Evolutionary conservation across 2,113 vertebrate genomes (phyloP), one percentile per base, ranked within the genome.

Genomic region (Corythornis cristatus): DNA sequence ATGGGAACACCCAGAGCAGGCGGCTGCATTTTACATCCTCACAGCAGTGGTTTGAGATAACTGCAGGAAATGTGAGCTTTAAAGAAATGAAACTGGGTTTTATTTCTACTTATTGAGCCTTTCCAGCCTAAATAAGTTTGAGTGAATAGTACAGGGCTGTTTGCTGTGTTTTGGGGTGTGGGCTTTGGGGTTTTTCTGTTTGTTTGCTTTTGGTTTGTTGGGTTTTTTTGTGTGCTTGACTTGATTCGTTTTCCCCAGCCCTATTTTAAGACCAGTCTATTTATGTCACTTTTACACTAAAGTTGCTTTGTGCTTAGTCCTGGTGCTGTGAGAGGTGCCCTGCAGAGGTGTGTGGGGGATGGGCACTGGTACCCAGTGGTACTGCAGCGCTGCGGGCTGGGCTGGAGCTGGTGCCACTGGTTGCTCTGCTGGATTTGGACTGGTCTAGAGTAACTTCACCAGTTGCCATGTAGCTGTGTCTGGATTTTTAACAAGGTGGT

Each of bases 1-100:
- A 92, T 93, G 95, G 95, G 86, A 96, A 96, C 96, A 94, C 96
- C 95, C 93, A 92, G 92, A 74, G 77, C 90, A 90, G 86, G 60
- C 90, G 86, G 60, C 90, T 96, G 76, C 3, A 2, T 86, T 89
- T 81, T 86, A 43, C 17, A 12, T 73, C 86, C 83, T 78, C 45
- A 29, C 67, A 92, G 43, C 0, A 0, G 37, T 60, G 10, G 31
- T 73, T 91, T 61, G 71, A 87, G 48, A 54, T 33, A n/a, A 73
- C 62, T 60, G 71, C 37, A 58, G 79, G 60, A 70, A 66, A 86
- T 26, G 40, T 81, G 68, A 58, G 66, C n/a, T 90, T 74, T 35
- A 67, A n/a, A 61, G 61, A 4, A 71, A 31, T 66, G 51, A 43
- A 64, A 72, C 56, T 79, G 60, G 17, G 28, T 88, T 76, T 65